Base-by-base conservation (phyloP, 2,113 vertebrate genomes). In the Oreochromis niloticus region DNA sequence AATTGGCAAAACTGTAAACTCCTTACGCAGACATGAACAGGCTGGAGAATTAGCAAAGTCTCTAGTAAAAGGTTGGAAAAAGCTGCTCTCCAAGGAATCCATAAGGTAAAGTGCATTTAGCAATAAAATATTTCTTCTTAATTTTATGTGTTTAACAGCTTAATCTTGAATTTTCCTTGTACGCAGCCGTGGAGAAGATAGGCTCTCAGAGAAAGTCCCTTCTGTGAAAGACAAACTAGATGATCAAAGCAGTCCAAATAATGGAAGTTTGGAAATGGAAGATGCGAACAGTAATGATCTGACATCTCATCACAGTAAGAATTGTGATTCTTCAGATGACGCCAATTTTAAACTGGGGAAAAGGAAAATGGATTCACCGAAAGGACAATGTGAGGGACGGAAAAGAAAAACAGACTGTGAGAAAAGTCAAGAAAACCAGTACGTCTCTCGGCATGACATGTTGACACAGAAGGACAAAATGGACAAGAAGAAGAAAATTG, bases 1-100 rank as follows among this genome's bases (percentile, higher is more conserved):
- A 90, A 97, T 97, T 78, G 97, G 97, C 9, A 97, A 97, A 96
- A 93, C 92, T 0, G 96, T 97, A 4, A 97, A 97, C 80, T 88
- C 96, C 59, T 95, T 98, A 71, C 96, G 97, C 43, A 97, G 97
- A 84, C 95, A 97, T 89, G 83, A 85, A 22, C 87, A 91, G 81
- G 97, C 94, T 75, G 97, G 97, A 43, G 96, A 95, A 82, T 11
- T 97, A 75, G 97, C 97, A 68, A 97, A 97, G 92, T 90, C 85
- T 4, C 93, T 97, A 41, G 94, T 98, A 55, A 95, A 88, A 88
- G 89, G 94, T 17, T 98, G 96, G 97, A 97, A 97, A 88, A 95
- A 96, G 87, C 55, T 97, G 46, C 75, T 96, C 90, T 93, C 94
- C 22, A 95, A 96, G 84, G 95, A 95, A 85, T 93, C 91, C n/a